Evolutionary conservation across 2,888 invertebrate species (phyloP), one percentile per base, ranked within the genome.

Genomic region (Philhelius pedissequus): DNA sequence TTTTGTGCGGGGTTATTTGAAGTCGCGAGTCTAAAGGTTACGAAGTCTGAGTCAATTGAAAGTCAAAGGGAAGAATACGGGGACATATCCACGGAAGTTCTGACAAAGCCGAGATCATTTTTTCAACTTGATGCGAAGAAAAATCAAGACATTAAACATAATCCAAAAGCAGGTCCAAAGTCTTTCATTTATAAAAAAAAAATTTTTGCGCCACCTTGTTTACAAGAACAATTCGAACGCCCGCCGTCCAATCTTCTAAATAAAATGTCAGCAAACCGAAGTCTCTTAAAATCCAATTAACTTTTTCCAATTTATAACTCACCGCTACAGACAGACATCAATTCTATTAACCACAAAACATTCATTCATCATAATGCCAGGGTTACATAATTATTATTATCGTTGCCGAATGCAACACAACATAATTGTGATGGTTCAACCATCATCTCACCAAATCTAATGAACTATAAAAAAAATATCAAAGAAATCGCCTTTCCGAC

Each of bases 401-500:
- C 52, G 27, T 6, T 22, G n/a, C 25, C 25, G n/a, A n/a, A 38
- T 58, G 22, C 54, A 43, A 20, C 56, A 27, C 20, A 38, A 45
- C 20, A 56, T 35, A 56, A 52, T 52, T 52, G 25, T 38, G 58
- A 43, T 52, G 43, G 58, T 60, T 7, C 30, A 70, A 70, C 68
- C 62, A 81, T 81, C 62, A 81, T 81, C 81, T 70, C 58, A 62
- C 38, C 76, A 66, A 43, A 58, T 38, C 75, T 62, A 77, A 83
- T 83, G 78, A 68, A 83, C 82, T 74, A 74, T 83, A 64, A 83
- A 83, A 66, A 58, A 54, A 68, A 58, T n/a, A 77, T 66, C 74
- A 70, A 74, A 83, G 75, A 74, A 84, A 79, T 71, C 66, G 71
- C 64, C 76, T 77, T 82, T 82, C 32, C 66, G 54, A 76, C 76